phyloP scores from a whole-genome alignment of 2,113 vertebrate genomes.

The Channa argus region DNA sequence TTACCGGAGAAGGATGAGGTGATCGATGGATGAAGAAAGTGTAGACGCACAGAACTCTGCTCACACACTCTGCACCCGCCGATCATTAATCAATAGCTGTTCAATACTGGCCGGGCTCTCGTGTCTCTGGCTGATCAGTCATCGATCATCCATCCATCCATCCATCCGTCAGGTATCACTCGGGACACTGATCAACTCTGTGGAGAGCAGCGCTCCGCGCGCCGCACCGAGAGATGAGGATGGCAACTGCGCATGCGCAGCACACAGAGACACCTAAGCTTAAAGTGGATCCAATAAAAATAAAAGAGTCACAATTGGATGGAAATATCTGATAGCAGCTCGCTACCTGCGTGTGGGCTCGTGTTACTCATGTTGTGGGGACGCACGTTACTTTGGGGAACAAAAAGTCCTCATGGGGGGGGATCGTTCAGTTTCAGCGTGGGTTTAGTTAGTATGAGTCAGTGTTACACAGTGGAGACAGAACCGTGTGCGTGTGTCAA shows the following conservation, averaged over 20 bases:
- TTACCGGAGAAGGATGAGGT: slow-evolving; percentile 56
- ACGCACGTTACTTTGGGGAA: too few species aligned
- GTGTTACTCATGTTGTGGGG: too few species aligned
- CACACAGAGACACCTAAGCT: neutral
- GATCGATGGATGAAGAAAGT: slow-evolving; percentile 65
- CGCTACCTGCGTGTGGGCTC: neutral
- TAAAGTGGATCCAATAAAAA: slow-evolving; percentile 17
- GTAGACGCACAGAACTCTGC: slow-evolving; percentile 50
- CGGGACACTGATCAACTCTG: slow-evolving; percentile 55
- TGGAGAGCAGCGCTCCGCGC: slow-evolving; percentile 46
- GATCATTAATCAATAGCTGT: slow-evolving; percentile 6
- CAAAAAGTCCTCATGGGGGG: too few species aligned
- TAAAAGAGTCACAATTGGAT: slow-evolving; percentile 12
- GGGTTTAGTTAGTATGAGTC: too few species aligned
- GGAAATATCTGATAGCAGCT: neutral
- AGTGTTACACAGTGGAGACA: too few species aligned
- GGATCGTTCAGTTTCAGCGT: too few species aligned
- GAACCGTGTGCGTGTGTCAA: slow-evolving; percentile 3
- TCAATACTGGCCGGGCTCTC: neutral
- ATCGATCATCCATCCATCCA: slow-evolving; percentile 12
- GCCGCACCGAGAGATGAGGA: slow-evolving; percentile 20
- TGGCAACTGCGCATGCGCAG: slow-evolving; percentile 53
- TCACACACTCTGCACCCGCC: slow-evolving; percentile 15
- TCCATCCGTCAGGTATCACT: slow-evolving; percentile 23
- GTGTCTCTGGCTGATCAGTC: neutral